Conservation (phyloP, 2,113 vertebrate species). For the Eulacestoma nigropectus region DNA sequence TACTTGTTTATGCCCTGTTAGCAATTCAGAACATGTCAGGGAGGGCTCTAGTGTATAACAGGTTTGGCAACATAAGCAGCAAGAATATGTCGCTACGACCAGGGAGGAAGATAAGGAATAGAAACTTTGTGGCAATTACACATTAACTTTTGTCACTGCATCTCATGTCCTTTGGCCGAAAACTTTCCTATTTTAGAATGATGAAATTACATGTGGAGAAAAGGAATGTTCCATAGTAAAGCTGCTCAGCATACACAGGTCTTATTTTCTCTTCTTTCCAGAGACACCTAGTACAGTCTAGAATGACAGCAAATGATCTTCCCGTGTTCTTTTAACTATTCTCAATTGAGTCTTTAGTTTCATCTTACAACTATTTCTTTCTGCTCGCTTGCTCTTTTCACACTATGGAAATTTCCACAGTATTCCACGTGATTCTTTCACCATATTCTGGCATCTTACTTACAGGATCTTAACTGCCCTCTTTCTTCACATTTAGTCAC, state of each 20-base stretch:
- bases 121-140: background rate
- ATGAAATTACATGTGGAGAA: background rate
- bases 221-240: background rate
- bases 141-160: background rate
- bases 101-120: background rate
- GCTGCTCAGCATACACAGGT: background rate
- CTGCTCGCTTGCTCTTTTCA: background rate
- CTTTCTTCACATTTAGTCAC: background rate
- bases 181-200: background rate
- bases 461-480: background rate
- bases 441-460: background rate
- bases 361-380: background rate
- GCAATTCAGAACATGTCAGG: background rate
- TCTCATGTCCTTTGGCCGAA: background rate
- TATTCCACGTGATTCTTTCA: background rate
- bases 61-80: constrained; percentile 13
- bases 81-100: background rate
- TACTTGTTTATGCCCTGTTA: background rate
- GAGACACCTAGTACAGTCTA: background rate
- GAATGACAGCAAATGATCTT: background rate
- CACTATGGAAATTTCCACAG: background rate
- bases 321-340: background rate
- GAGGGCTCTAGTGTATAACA: background rate
- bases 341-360: background rate
- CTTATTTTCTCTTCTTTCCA: background rate